A percentile compares a stretch with the other conserved stretches of the same genome.
Conservation (phyloP, 2,113 vertebrate genomes). For the Porphyrio hochstetteri region DNA sequence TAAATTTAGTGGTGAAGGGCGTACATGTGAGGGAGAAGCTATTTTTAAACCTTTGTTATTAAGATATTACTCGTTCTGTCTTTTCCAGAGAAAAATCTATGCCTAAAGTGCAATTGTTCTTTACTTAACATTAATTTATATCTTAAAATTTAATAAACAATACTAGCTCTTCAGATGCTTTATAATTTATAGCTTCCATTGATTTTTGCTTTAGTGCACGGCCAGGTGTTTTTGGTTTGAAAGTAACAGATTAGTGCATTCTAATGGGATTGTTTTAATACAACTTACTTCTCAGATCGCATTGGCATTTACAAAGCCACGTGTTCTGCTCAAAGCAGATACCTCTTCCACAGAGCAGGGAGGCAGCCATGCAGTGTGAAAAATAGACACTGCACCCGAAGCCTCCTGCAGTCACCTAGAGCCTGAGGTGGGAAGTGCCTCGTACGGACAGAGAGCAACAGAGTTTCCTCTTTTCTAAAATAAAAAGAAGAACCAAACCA, state of each 20-base stretch:
- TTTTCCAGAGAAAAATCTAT: background rate
- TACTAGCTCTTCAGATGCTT: background rate
- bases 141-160: background rate
- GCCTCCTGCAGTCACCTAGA: background rate
- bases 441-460: background rate
- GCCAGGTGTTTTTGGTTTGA: background rate
- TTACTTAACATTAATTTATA: background rate
- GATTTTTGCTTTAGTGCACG: conserved; percentile 5
- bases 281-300: background rate
- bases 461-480: background rate
- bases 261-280: background rate
- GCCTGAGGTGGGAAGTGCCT: background rate
- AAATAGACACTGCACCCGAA: background rate
- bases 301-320: background rate
- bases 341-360: background rate
- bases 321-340: background rate
- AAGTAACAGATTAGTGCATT: background rate
- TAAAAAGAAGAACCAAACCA: background rate
- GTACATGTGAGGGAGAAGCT: background rate
- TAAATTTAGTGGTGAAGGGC: background rate
- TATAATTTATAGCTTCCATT: background rate
- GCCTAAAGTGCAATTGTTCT: background rate
- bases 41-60: background rate
- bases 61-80: background rate
- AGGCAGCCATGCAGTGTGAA: background rate